Evolutionary conservation across 2,797 vertebrate genomes (phyloP), one percentile per base, ranked within the genome.

Genomic region (Poeciliopsis infans): DNA sequence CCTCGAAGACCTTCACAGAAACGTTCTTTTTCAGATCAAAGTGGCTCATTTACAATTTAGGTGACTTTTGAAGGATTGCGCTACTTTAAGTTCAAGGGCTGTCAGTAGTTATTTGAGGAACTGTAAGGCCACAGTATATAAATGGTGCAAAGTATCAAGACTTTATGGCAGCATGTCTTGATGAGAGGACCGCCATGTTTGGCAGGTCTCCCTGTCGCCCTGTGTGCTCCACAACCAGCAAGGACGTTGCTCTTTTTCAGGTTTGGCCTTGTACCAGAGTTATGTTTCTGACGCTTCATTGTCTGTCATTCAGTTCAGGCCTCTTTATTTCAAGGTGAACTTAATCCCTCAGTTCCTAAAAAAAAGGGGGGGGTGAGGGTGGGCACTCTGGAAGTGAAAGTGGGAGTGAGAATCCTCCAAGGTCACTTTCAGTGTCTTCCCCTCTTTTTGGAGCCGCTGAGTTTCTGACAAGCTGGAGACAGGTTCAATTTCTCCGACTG

Each of bases 401-500:
- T 55, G 71, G 70, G 72, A 85, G 15, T 73, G 45, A 76, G 79
- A 89, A 85, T 81, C 86, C 91, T 92, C 91, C 89, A 92, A 92
- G 92, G 91, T 95, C 92, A 93, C 88, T 92, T 80, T 83, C 51
- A 18, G 82, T 87, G 90, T 90, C 86, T 70, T 70, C 41, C 41
- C 68, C 25, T 91, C 74, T 91, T 87, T 78, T 91, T 91, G 87
- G 88, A 93, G 91, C 89, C 82, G 83, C 84, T 82, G 91, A 92
- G 84, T 82, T 91, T 86, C 91, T 95, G 93, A 95, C 94, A 91
- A 85, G 90, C 16, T 79, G 77, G 85, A 93, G 91, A 93, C 88
- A 89, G 91, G 91, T 95, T 93, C 91, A 93, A 91, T 94, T 93
- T 92, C 92, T 92, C 89, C 85, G 64, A 77, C 93, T 93, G 94